A percentile compares a stretch with the other conserved stretches of the same genome.
These are phyloP conservation scores for Melinaea marsaeus DNA, from an alignment of 2,888 invertebrate genomes.

Conservation along the genomic window DNA sequence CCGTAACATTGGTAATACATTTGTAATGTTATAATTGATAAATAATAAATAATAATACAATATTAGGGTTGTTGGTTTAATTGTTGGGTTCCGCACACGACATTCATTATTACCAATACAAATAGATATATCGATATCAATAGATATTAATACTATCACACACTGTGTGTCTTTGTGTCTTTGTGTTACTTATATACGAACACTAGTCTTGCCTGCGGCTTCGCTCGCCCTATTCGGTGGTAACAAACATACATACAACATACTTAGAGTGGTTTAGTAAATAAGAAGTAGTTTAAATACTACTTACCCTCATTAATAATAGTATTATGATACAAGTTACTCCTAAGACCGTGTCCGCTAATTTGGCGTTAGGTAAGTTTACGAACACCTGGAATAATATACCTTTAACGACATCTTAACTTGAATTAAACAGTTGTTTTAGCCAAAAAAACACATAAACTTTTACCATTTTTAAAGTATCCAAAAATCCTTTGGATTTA, in stretches of 20 bases:
- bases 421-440: neutral
- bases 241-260: no score
- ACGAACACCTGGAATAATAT: conserved; percentile 76
- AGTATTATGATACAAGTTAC: conserved; percentile 84
- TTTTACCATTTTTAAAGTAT: conserved; percentile 81
- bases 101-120: no score
- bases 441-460: neutral
- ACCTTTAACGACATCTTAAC: conserved; percentile 41
- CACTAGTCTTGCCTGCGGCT: no score
- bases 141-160: no score
- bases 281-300: conserved; percentile 4
- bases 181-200: neutral
- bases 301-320: conserved; percentile 85
- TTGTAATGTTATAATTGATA: no score
- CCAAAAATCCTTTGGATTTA: conserved; percentile 84
- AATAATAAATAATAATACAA: no score
- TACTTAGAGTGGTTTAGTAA: neutral
- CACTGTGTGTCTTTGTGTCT: neutral
- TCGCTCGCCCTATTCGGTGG: no score
- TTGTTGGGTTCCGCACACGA: no score
- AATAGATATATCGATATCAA: no score
- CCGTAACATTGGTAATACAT: no score
- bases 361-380: conserved; percentile 82
- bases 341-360: conserved; percentile 85
- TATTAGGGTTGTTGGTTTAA: no score